phyloP scores from a whole-genome alignment of 2,797 vertebrate genomes.

The Sebastes taczanowskii region DNA sequence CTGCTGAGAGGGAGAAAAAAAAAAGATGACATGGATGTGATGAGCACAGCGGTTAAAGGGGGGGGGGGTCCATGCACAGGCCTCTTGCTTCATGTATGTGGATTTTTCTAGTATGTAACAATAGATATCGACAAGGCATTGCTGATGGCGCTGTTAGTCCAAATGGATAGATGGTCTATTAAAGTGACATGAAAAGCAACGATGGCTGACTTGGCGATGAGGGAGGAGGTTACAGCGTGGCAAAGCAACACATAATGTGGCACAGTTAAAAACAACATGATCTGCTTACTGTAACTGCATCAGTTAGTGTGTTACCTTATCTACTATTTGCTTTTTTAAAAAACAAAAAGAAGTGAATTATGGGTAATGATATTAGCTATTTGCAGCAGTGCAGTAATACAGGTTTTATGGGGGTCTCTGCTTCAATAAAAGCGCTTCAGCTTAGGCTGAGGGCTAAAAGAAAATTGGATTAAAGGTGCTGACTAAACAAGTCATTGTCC shows the following conservation, averaged over 20 bases:
- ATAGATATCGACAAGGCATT: slow-evolving; percentile 17
- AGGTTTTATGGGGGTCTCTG: slow-evolving; percentile 54
- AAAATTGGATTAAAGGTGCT: slow-evolving; percentile 69
- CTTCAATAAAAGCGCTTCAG: slow-evolving; percentile 53
- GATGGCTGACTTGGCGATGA: slow-evolving; percentile 48
- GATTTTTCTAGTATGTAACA: slow-evolving; percentile 17
- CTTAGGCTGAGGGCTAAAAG: slow-evolving; percentile 41
- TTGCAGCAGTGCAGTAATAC: slow-evolving; percentile 46
- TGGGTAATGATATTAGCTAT: slow-evolving; percentile 52
- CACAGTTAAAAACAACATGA: slow-evolving; percentile 48
- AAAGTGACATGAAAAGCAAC: slow-evolving; percentile 57
- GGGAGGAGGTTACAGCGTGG: slow-evolving; percentile 51
- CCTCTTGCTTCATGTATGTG: slow-evolving; percentile 59
- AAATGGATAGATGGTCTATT: slow-evolving; percentile 45
- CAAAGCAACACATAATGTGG: slow-evolving; percentile 55
- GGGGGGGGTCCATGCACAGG: slow-evolving; percentile 58
- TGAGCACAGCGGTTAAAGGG: slow-evolving; percentile 32
- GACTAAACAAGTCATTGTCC: slow-evolving; percentile 63
- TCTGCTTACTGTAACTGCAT: slow-evolving; percentile 36
- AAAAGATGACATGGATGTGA: slow-evolving; percentile 45
- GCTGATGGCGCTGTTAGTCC: slow-evolving; percentile 57
- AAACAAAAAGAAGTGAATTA: slow-evolving; percentile 46
- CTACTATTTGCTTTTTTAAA: slow-evolving; percentile 41
- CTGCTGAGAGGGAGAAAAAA: slow-evolving; percentile 26
- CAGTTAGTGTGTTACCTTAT: slow-evolving; percentile 47